These are phyloP conservation scores for Thryonomys swinderianus DNA, from an alignment of 2,113 vertebrate species.

Conservation along the genomic window DNA sequence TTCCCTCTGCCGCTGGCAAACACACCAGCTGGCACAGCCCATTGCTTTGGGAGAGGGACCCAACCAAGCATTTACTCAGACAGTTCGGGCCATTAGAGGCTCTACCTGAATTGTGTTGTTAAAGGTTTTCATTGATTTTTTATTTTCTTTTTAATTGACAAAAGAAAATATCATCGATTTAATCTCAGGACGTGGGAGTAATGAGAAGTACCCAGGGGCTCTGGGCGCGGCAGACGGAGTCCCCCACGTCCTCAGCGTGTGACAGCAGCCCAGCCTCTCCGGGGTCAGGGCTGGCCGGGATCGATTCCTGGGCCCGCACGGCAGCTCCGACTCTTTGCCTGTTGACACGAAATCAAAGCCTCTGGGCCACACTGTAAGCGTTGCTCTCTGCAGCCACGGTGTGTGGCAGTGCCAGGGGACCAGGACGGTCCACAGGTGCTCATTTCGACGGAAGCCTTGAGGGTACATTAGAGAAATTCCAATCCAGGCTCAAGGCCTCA, in stretches of 20 bases:
- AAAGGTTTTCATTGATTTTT: background rate
- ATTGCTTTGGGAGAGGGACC: background rate
- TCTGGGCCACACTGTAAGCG: background rate
- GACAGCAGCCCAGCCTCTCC: rapidly evolving
- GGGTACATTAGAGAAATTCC: background rate
- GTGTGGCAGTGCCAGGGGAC: rapidly evolving
- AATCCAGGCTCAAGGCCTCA: background rate
- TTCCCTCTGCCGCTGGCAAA: background rate
- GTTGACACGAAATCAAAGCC: background rate
- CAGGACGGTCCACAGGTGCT: rapidly evolving
- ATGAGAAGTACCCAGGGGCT: too few relatives aligned
- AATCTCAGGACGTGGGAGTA: background rate
- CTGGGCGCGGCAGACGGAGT: rapidly evolving
- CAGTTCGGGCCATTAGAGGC: background rate
- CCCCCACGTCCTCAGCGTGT: rapidly evolving
- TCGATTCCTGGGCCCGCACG: background rate
- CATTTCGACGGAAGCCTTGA: rapidly evolving
- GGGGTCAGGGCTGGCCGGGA: background rate
- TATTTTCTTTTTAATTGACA: background rate
- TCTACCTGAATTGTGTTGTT: background rate
- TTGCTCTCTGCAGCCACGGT: rapidly evolving
- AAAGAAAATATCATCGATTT: background rate
- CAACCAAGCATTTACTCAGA: background rate
- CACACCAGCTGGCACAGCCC: rapidly evolving
- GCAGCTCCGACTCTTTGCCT: background rate